These are phyloP conservation scores for Scartelaos histophorus DNA, from an alignment of 2,113 vertebrate genomes.

Conservation along the genomic window DNA sequence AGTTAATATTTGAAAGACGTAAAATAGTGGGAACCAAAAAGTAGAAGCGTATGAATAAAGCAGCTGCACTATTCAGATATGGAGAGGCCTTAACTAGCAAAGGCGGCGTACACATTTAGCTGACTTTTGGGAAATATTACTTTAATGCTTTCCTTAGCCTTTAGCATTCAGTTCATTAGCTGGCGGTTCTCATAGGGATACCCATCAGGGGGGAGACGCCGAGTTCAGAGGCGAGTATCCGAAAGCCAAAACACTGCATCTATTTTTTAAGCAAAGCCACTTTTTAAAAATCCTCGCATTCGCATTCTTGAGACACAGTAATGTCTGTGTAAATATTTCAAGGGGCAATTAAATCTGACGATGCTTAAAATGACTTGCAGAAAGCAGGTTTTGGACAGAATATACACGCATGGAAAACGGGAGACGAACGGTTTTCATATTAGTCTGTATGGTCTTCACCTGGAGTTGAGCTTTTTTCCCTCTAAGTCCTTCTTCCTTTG, in stretches of 20 bases:
- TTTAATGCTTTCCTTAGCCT: slow-evolving; percentile 6
- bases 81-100: not conserved
- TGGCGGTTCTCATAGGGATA: slow-evolving; percentile 9
- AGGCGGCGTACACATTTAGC: not conserved
- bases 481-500: slow-evolving; percentile 18
- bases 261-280: slow-evolving; percentile 26
- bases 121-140: slow-evolving; percentile 9
- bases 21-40: too few relatives aligned
- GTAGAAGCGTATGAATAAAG: not conserved
- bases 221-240: slow-evolving; percentile 39
- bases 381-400: not conserved
- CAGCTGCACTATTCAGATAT: not conserved
- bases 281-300: slow-evolving; percentile 13
- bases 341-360: not conserved
- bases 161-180: slow-evolving; percentile 32
- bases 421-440: slow-evolving; percentile 3
- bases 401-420: not conserved
- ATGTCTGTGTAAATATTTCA: slow-evolving; percentile 9
- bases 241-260: slow-evolving; percentile 16
- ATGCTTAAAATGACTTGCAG: not conserved
- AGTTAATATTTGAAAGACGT: slow-evolving; percentile 21
- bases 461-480: not conserved
- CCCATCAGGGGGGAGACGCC: slow-evolving; percentile 17
- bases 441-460: slow-evolving; percentile 1
- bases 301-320: not conserved